Evolutionary conservation across 1,140 invertebrate species (phyloP), one percentile per base, ranked within the genome.

Genomic region (Geopemphigus sp.): DNA sequence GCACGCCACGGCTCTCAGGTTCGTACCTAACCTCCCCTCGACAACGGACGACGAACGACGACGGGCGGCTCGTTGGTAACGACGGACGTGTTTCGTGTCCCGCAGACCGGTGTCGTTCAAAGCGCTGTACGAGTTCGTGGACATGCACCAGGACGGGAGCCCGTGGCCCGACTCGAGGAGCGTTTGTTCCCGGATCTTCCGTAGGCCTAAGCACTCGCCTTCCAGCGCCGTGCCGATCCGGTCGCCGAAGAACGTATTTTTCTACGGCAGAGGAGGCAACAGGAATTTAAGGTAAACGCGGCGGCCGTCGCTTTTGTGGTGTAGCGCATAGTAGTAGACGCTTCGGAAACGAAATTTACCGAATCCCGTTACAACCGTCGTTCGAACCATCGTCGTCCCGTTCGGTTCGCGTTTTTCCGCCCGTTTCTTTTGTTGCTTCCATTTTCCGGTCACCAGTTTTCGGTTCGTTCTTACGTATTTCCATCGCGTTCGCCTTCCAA

Each of bases 71-170:
- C n/a, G n/a, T 53, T 53, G n/a, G 3, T 56, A 32, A 63, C 10
- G 39, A 63, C 61, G 0, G 29, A 17, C 29, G 32, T 68, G 5
- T 68, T 5, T 66, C n/a, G n/a, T 63, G 10, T 32, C 50, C 15
- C 88, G 50, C 85, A 93, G 92, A 81, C 92, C 93, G 0, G 89
- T 95, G 17, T 90, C 92, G 82, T 95, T 95, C 84, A 91, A 92
- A 83, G 90, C 93, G 0, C 88, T 94, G n/a, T 96, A 95, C 85
- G 94, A 96, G 85, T 95, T 96, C 82, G 94, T 95, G 12, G 93
- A 95, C 85, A 86, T 94, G 4, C 91, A 93, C 81, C 91, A 95
- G 86, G 93, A 95, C 83, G 94, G 94, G 0, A 90, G 94, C 76
- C 88, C 90, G 0, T 92, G 90, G 85, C 88, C 90, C 0, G 91